A percentile compares a stretch with the other conserved stretches of the same genome.
Evolutionary conservation across 2,888 invertebrate genomes (phyloP).

Genomic region (Drosophila limbata): DNA sequence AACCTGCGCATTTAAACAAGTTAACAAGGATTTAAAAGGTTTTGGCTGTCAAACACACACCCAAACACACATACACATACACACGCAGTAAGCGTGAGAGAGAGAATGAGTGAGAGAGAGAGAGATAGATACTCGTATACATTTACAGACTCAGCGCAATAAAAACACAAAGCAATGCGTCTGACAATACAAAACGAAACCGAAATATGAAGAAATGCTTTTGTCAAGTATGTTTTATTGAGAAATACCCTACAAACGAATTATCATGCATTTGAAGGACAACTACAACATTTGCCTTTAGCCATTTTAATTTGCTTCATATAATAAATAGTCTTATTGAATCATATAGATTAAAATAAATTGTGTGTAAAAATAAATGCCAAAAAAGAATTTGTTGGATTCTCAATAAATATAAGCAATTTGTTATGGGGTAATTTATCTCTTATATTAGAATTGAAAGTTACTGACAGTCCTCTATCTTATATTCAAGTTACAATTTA

Average conservation of each 20-base stretch:
- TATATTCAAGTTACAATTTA: not conserved
- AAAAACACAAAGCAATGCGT: slow-evolving; percentile 52
- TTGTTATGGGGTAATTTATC: too few species aligned
- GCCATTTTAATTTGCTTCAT: too few species aligned
- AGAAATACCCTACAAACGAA: slow-evolving; percentile 7
- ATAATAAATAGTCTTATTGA: too few species aligned
- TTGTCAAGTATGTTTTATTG: not conserved
- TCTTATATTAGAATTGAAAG: too few species aligned
- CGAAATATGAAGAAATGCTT: slow-evolving; percentile 13
- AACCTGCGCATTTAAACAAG: slow-evolving; percentile 79
- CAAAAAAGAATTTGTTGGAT: too few species aligned
- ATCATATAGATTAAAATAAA: too few species aligned
- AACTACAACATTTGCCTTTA: too few species aligned
- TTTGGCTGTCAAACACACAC: slow-evolving; percentile 77
- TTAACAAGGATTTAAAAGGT: slow-evolving; percentile 84
- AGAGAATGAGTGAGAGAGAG: not conserved
- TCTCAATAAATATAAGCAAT: too few species aligned
- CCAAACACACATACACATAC: slow-evolving; percentile 1
- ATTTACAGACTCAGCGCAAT: slow-evolving; percentile 32
- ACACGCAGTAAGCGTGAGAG: not conserved
- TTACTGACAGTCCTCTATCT: too few species aligned
- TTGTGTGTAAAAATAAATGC: too few species aligned
- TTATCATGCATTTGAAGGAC: too few species aligned
- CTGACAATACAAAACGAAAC: slow-evolving; percentile 65
- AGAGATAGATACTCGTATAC: slow-evolving; percentile 5